Evolutionary conservation across 2,888 invertebrate species (phyloP).

Genomic region (Nomada ruficornis): DNA sequence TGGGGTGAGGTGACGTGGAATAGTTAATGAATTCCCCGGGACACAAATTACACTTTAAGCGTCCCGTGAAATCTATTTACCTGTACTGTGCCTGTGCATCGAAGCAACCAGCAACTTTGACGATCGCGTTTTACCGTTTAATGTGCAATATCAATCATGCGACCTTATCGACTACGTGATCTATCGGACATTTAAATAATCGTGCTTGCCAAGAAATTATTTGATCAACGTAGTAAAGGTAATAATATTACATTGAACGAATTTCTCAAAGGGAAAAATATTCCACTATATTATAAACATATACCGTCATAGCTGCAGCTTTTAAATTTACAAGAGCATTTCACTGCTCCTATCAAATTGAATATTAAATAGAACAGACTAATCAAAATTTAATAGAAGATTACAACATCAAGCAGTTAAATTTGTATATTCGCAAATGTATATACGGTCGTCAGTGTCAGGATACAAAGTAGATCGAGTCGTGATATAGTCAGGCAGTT

Average conservation of each 20-base stretch:
- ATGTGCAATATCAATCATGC: constrained; percentile 14
- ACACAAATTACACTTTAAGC: constrained; percentile 62
- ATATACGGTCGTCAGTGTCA: neutral
- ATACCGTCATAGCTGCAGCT: too few relatives aligned
- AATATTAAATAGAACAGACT: too few relatives aligned
- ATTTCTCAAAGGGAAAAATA: too few relatives aligned
- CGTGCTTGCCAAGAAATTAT: too few relatives aligned
- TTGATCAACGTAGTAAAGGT: too few relatives aligned
- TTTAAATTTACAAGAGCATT: too few relatives aligned
- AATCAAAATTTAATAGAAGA: too few relatives aligned
- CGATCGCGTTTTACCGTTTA: neutral
- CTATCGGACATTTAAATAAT: neutral
- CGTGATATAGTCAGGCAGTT: neutral
- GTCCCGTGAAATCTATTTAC: constrained; percentile 50
- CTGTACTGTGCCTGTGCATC: constrained; percentile 30
- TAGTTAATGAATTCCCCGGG: constrained; percentile 63
- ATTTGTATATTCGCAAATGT: too few relatives aligned
- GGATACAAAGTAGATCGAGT: constrained; percentile 13
- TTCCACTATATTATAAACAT: too few relatives aligned
- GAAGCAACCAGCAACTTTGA: neutral
- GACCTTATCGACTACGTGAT: neutral
- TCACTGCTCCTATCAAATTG: too few relatives aligned
- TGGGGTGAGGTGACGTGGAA: constrained; percentile 41
- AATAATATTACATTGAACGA: too few relatives aligned
- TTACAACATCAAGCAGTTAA: too few relatives aligned